Evolutionary conservation across 2,888 invertebrate species (phyloP).

Genomic region (Chaitophorus viminalis): DNA sequence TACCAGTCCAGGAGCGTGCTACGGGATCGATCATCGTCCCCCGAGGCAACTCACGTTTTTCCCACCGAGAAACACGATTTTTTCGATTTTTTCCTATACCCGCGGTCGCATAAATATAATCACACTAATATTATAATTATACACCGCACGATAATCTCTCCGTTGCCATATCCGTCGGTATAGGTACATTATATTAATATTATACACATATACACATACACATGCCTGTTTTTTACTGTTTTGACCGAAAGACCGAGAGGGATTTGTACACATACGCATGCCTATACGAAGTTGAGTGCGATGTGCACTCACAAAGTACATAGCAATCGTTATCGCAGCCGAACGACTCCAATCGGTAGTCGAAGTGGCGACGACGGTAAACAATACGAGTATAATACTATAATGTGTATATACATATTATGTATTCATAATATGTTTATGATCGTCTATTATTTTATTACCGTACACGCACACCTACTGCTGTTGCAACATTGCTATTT

Average conservation of each 20-base stretch:
- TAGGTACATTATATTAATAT: neutral
- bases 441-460: conserved; percentile 1
- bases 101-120: neutral
- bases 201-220: neutral
- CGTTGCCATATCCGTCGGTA: neutral
- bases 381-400: neutral
- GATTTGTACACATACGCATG: too few relatives aligned
- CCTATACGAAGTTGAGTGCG: neutral
- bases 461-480: conserved; percentile 24
- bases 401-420: too few relatives aligned
- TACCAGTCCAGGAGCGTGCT: neutral
- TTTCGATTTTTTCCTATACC: neutral
- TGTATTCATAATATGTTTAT: neutral
- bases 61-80: neutral
- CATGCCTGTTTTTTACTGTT: too few relatives aligned
- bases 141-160: neutral
- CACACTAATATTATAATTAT: neutral
- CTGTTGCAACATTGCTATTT: too few relatives aligned
- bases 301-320: neutral
- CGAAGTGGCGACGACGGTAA: neutral
- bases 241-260: too few relatives aligned
- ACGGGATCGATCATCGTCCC: neutral
- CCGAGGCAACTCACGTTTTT: conserved; percentile 22
- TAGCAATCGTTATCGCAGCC: neutral
- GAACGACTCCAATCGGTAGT: conserved; percentile 11